Conservation (phyloP, 2,797 vertebrate genomes). For the Clarias pachynema region DNA sequence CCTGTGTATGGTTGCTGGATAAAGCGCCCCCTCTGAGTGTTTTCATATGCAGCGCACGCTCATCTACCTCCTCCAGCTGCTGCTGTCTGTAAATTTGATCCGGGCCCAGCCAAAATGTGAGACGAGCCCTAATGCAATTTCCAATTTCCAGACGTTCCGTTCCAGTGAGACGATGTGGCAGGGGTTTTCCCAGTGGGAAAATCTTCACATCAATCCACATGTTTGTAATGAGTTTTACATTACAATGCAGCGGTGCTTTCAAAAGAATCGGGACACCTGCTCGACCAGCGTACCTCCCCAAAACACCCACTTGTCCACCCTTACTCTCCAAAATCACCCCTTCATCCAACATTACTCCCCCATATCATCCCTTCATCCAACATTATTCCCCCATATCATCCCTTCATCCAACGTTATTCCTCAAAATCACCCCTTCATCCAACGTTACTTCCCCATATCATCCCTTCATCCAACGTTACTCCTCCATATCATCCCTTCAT, state of each 20-base stretch:
- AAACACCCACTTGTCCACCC: not conserved
- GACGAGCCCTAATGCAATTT: slow-evolving; percentile 68
- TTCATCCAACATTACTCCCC: not conserved
- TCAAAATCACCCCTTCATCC: not conserved
- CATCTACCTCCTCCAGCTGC: slow-evolving; percentile 37
- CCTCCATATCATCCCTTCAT: not conserved
- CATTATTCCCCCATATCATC: not conserved
- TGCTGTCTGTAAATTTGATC: slow-evolving; percentile 44
- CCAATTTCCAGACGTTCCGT: slow-evolving; percentile 13
- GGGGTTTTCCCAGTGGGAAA: slow-evolving; percentile 64
- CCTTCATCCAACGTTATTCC: too few relatives aligned
- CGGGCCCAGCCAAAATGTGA: slow-evolving; percentile 57
- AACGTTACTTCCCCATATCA: too few relatives aligned
- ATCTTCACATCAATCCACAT: slow-evolving; percentile 65
- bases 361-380: not conserved
- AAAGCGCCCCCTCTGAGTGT: not conserved
- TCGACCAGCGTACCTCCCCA: not conserved
- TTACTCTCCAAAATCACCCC: not conserved
- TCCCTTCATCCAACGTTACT: not conserved
- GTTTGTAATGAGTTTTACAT: slow-evolving; percentile 62
- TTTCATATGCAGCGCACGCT: not conserved
- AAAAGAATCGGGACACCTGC: slow-evolving; percentile 50
- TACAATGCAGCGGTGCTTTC: slow-evolving; percentile 52
- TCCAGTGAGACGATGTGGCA: slow-evolving; percentile 35
- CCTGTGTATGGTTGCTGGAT: not conserved